Base-by-base conservation (phyloP, 1,140 invertebrate genomes). In the Drosophila lacteicornis region DNA sequence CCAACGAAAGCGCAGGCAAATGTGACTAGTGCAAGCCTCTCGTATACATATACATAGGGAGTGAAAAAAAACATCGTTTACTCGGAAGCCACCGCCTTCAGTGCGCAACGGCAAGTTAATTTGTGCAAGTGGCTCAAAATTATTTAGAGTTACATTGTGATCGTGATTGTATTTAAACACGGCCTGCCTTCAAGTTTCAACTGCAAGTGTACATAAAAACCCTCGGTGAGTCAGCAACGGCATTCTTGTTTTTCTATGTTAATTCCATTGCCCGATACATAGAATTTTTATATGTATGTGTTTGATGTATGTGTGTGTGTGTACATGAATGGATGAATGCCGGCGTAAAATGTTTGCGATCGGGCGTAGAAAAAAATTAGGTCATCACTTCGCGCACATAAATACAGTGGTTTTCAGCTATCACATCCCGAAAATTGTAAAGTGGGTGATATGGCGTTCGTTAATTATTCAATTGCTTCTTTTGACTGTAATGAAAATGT, bases 61-160 rank as follows among this genome's bases (percentile, higher is more conserved):
- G 22, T 46, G 30, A 15, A 12, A 47, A 27, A 27, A 36, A 33
- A 9, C 8, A 67, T n/a, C 30, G 22, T 25, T 61, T 36, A 45
- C 30, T 36, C 9, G 9, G 11, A n/a, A 63, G 67, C 47, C 67
- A 67, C 67, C 62, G 56, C 45, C 45, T 38, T 77, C 36, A 73
- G 25, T 50, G 66, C 67, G 62, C 67, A 82, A 78, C 76, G 71
- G 65, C 62, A 62, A 75, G 36, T 82, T 57, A 68, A 79, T 82
- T 63, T 60, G 75, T 63, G 49, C 50, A 43, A 79, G 25, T 57
- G 43, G 25, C 38, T 17, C 0, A 33, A 27, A 30, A 60, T 19
- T 33, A 15, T 19, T 43, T 4, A 15, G 4, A 15, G 11, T 13
- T n/a, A 33, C 4, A 33, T 22, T 33, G 38, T 49, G 25, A 33